These are phyloP conservation scores for Equus przewalskii DNA, from an alignment of 2,113 vertebrate species.

Conservation along the genomic window DNA sequence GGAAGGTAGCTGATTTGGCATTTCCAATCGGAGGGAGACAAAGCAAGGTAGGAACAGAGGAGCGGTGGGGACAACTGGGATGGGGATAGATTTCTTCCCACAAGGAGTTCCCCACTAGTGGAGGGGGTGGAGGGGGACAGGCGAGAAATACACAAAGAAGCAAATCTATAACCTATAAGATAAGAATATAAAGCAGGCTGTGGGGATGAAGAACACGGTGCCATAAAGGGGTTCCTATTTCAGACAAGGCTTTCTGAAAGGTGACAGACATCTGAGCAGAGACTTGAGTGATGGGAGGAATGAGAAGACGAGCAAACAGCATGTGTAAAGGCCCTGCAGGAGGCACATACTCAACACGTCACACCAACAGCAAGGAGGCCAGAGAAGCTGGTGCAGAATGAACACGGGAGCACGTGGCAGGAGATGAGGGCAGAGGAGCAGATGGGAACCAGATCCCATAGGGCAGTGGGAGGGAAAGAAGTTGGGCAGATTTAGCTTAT, in stretches of 20 bases:
- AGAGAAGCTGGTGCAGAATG: neutral
- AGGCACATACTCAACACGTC: rapidly evolving
- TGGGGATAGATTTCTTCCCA: neutral
- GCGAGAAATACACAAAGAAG: neutral
- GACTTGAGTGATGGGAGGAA: neutral
- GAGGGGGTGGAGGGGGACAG: neutral
- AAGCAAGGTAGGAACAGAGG: neutral
- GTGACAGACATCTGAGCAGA: neutral
- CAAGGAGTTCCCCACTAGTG: neutral
- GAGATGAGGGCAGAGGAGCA: neutral
- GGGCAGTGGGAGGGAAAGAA: neutral
- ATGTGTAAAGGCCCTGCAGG: neutral
- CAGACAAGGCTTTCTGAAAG: neutral
- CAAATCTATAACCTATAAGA: neutral
- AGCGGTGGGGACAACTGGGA: rapidly evolving
- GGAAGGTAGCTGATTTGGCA: neutral
- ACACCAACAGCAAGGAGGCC: neutral
- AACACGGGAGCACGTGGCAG: rapidly evolving
- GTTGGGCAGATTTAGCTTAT: neutral
- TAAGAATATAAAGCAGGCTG: neutral
- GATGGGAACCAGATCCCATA: neutral
- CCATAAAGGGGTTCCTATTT: neutral
- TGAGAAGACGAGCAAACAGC: neutral
- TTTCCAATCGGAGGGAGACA: neutral
- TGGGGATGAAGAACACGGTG: rapidly evolving